These are phyloP conservation scores for Rousettus leschenaultii DNA, from an alignment of 2,113 vertebrate species.

Conservation along the genomic window DNA sequence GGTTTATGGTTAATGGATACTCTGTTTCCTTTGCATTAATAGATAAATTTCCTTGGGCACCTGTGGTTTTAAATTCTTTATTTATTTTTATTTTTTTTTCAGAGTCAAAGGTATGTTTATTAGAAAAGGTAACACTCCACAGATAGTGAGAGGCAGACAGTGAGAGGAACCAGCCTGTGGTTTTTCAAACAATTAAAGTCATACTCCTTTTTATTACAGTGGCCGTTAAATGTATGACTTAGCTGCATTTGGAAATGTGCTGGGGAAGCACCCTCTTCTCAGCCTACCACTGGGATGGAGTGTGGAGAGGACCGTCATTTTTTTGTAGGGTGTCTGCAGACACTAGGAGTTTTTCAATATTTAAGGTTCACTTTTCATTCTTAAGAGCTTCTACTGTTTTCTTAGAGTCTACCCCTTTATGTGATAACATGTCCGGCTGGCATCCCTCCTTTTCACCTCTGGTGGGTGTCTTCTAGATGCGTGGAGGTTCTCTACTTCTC, in stretches of 20 bases:
- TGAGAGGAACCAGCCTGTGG: too few relatives aligned
- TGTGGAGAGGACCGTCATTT: neutral
- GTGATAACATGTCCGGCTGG: neutral
- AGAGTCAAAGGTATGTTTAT: too few relatives aligned
- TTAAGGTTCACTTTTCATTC: neutral
- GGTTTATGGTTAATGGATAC: neutral
- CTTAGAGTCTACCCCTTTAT: neutral
- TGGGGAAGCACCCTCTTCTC: neutral
- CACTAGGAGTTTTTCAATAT: neutral
- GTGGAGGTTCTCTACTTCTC: neutral
- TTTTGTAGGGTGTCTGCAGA: neutral
- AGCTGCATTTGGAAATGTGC: neutral
- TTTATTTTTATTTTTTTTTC: too few relatives aligned
- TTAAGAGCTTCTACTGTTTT: neutral
- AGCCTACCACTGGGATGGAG: too few relatives aligned
- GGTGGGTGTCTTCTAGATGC: neutral
- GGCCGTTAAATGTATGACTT: neutral
- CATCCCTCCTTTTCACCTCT: neutral
- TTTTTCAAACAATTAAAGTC: neutral
- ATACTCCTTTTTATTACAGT: neutral
- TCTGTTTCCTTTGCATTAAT: neutral
- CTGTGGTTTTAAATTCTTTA: neutral
- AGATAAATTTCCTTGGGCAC: neutral
- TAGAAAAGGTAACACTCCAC: too few relatives aligned
- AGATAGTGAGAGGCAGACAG: too few relatives aligned